Evolutionary conservation across 2,888 invertebrate species (phyloP), one percentile per base, ranked within the genome.

Genomic region (Diploptera punctata): DNA sequence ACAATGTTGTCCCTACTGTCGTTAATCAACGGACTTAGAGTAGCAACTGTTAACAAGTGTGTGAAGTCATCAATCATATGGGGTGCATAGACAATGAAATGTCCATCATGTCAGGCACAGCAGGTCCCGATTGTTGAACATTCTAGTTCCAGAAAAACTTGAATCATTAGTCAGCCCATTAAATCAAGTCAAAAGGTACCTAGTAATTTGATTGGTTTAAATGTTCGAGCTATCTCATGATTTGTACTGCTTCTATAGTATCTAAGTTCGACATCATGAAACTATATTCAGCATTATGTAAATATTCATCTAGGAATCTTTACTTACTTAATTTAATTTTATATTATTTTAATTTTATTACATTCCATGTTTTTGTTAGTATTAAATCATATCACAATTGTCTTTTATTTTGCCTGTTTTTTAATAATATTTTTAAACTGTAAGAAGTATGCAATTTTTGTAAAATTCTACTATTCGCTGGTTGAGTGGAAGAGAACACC

Each of bases 41-140:
- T 43, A 43, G 68, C 57, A 68, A 68, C 68, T 68, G 68, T 68
- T 68, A 68, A 68, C 68, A 68, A 68, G 68, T 57, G 68, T 54
- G 43, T 54, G 57, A 10, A 31, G 38, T 43, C 68, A 68, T 68
- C 68, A 68, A 68, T 68, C 68, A 68, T n/a, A 52, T n/a, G 19
- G 54, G 31, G 57, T 29, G 57, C 57, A 31, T 31, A 29, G 54
- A 57, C 68, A 57, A 68, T 57, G 68, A 16, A 52, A 52, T 33
- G 33, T 33, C 7, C 33, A 33, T 33, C 33, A 33, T 33, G 57
- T 57, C 10, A n/a, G 0, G 1, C 57, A 57, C 57, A 57, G 57
- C 57, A n/a, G 57, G 57, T n/a, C 26, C 13, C 29, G 31, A 29
- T n/a, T 29, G 57, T 16, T 57, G 57, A 29, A 57, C 57, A 57